Percentiles rank a stretch among this genome's conserved stretches.
These are phyloP conservation scores for Rhamnusium bicolor DNA, from an alignment of 2,888 invertebrate species.

Conservation along the genomic window DNA sequence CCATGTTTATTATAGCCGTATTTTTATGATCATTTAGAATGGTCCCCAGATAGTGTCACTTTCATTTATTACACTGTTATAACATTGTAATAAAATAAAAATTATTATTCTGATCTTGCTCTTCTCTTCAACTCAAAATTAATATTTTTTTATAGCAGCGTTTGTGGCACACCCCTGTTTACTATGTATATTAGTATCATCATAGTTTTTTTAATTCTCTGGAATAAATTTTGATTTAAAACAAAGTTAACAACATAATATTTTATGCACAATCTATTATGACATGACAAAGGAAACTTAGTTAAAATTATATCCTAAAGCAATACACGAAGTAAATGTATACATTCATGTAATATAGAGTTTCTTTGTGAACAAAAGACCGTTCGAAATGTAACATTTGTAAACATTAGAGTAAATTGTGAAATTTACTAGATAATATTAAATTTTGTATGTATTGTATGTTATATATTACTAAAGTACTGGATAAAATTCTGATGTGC, in stretches of 20 bases:
- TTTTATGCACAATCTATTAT: not conserved
- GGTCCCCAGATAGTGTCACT: not conserved
- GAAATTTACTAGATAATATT: not conserved
- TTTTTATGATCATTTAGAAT: not conserved
- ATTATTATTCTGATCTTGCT: not conserved
- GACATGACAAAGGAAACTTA: not conserved
- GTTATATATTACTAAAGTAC: not conserved
- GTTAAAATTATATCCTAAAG: not conserved
- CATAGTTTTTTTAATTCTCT: not conserved
- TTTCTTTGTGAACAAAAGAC: not conserved
- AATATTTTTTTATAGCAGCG: not conserved
- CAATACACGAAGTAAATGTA: not conserved
- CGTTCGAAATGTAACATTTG: not conserved
- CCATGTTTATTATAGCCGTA: not conserved
- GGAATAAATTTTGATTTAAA: conserved; percentile 2
- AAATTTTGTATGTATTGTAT: not conserved
- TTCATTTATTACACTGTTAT: conserved; percentile 1
- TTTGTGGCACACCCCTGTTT: not conserved
- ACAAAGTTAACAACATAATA: not conserved
- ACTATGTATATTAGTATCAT: not conserved
- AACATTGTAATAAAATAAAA: conserved; percentile 8
- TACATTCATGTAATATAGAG: not conserved
- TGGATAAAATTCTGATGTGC: not conserved
- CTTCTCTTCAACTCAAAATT: not conserved
- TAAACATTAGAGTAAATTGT: not conserved